phyloP scores from a whole-genome alignment of 1,140 invertebrate genomes.

The Sarcophaga peregrina region DNA sequence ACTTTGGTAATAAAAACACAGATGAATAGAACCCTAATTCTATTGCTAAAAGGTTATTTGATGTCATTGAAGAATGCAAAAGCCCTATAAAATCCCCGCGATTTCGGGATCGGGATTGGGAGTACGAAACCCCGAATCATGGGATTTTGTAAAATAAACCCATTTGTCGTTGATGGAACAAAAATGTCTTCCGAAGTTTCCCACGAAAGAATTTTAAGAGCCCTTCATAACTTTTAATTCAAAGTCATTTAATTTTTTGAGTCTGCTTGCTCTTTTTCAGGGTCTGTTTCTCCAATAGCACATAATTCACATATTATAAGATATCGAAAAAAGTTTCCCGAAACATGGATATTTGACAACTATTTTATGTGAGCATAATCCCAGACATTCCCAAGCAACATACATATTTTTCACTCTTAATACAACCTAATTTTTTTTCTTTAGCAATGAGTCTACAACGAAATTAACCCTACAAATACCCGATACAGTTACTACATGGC shows the following conservation, averaged over 20 bases:
- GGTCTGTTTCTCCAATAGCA: background rate
- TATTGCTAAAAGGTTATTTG: too few species aligned
- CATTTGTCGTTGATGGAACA: too few species aligned
- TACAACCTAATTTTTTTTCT: background rate
- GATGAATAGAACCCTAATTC: too few species aligned
- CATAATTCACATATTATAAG: background rate
- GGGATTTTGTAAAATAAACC: too few species aligned
- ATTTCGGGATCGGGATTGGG: too few species aligned
- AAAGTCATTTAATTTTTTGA: too few species aligned
- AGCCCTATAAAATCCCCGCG: too few species aligned
- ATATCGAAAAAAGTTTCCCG: constrained; percentile 46
- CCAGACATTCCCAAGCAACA: background rate
- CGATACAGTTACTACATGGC: constrained; percentile 20
- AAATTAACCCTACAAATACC: background rate
- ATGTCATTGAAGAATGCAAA: too few species aligned
- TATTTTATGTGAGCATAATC: constrained; percentile 47
- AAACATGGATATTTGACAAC: constrained; percentile 47
- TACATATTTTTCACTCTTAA: background rate
- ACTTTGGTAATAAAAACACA: too few species aligned
- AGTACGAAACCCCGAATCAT: too few species aligned
- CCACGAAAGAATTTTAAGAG: too few species aligned
- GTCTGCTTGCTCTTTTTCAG: constrained; percentile 53
- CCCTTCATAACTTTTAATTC: too few species aligned
- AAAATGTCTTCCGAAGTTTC: constrained; percentile 57
- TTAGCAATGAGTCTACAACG: background rate